Conservation (phyloP, 2,797 vertebrate species). For the Manis crassicaudata region DNA sequence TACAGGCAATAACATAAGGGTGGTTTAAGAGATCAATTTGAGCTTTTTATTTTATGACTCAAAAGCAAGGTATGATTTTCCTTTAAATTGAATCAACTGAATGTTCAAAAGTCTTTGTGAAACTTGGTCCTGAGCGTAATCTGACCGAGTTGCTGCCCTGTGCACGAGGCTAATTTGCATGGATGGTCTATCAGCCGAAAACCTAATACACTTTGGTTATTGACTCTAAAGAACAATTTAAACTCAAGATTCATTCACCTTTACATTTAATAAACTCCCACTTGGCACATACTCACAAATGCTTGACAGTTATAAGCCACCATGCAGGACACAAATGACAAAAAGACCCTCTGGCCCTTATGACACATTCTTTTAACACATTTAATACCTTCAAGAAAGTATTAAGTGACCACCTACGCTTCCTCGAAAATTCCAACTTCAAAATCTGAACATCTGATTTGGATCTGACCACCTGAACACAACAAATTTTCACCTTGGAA, state of each 20-base stretch:
- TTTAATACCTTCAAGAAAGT: neutral
- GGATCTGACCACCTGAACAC: neutral
- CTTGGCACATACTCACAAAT: neutral
- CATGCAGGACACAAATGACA: neutral
- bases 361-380: neutral
- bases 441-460: neutral
- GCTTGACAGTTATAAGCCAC: neutral
- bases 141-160: conserved; percentile 40
- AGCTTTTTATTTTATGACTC: conserved; percentile 45
- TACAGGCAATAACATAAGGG: neutral
- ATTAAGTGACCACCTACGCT: neutral
- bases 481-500: neutral
- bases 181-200: conserved; percentile 25
- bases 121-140: conserved; percentile 47
- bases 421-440: neutral
- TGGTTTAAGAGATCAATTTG: neutral
- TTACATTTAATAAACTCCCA: neutral
- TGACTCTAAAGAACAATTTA: conserved; percentile 42
- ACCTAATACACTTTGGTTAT: conserved; percentile 39
- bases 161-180: conserved; percentile 30
- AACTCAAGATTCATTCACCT: neutral
- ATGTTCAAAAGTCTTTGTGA: conserved; percentile 39
- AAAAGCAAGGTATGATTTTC: neutral
- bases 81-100: conserved; percentile 50
- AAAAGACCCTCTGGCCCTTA: neutral